Base-by-base conservation (phyloP, 2,888 invertebrate genomes). In the Tanypteryx hageni region DNA sequence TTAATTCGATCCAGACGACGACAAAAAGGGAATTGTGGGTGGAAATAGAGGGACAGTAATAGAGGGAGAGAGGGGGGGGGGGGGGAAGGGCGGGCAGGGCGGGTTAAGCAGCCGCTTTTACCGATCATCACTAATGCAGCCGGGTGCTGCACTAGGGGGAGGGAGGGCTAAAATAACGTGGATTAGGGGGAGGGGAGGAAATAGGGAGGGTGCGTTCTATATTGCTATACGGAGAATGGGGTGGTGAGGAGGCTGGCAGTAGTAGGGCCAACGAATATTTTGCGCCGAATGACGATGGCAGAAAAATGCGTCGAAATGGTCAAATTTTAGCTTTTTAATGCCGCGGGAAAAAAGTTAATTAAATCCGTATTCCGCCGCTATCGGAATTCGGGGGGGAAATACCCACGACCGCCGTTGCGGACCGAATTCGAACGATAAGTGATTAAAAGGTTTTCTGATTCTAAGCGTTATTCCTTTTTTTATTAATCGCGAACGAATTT, bases 391-490 rank as follows among this genome's bases (percentile, higher is more conserved):
- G 22, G 68, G 68, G 16, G 22, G 22, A 68, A n/a, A 68, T 64
- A 14, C 16, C 64, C 64, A n/a, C 68, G n/a, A 68, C 68, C 68
- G 68, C 68, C 68, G 18, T 64, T 64, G 68, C 68, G 68, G 68
- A 27, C 76, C 27, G 76, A 76, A 27, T 4, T 76, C 76, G 27
- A 27, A 11, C 76, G 76, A 76, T 76, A 76, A 76, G 76, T 76
- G 76, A 76, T 76, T 76, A 76, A 76, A 76, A 76, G 76, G 76
- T 76, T 76, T 76, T 10, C 44, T 11, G 68, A 68, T 68, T 68
- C 76, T 76, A 27, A 76, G 27, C 27, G 76, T 27, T 76, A 27
- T 76, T 76, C 10, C 22, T 13, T 76, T 76, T 76, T 76, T 27
- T 76, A 76, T 76, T 76, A 10, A 76, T 27, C 10, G 76, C 76